Evolutionary conservation across 1,140 invertebrate species (phyloP), one percentile per base, ranked within the genome.

Genomic region (Bombus turneri): DNA sequence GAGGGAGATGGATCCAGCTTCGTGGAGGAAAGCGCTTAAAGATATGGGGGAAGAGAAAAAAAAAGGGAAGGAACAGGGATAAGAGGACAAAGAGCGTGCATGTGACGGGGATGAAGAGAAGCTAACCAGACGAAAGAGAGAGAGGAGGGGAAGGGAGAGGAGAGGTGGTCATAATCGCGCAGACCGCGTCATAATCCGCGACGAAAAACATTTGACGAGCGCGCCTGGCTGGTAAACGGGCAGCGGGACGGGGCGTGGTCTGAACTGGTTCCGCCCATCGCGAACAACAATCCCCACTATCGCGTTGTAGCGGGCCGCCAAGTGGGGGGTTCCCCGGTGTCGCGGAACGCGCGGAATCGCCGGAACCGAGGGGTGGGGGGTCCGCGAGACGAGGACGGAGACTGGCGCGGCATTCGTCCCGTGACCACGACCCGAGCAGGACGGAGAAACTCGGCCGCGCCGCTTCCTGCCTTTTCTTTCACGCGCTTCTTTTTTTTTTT

Each of bases 171-270:
- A 93, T 95, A 95, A 95, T 95, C 94, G 94, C 94, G 92, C 94
- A 95, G 94, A 93, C 92, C 94, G 95, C 94, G 95, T 95, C 94
- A 95, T 95, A 95, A 95, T 95, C 95, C 92, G 93, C 92, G 94
- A 93, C 93, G 93, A 94, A 95, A 95, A 95, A 95, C 94, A 93
- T 95, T 95, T 94, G 93, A 94, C 92, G 93, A 94, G 92, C 91
- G 83, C 81, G 88, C 84, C 87, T 86, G 87, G 90, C 91, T 92
- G 92, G 92, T 92, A 93, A 93, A 93, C 91, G 91, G 92, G 92
- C 91, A 91, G 86, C 91, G 86, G 79, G 73, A 83, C 66, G 69
- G 85, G 92, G 92, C 88, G 93, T 90, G 91, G 68, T 71, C 39
- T 13, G 6, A 8, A 22, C 3, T 83, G 47, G 89, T 81, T 13